A percentile compares a stretch with the other conserved stretches of the same genome.
phyloP scores from a whole-genome alignment of 2,113 vertebrate species.

The Elanoides forficatus region DNA sequence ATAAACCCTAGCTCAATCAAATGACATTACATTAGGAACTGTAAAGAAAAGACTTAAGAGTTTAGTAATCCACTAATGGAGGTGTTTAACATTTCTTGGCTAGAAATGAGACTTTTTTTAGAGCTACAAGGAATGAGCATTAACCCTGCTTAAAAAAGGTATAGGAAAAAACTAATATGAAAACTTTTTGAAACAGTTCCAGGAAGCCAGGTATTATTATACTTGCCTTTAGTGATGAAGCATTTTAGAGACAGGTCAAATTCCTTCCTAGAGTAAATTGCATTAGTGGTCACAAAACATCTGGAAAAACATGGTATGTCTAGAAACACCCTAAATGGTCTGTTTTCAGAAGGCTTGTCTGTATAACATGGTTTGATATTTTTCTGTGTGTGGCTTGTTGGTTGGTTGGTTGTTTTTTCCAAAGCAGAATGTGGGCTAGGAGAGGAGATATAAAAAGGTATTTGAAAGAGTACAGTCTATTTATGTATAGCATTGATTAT shows the following conservation, averaged over 20 bases:
- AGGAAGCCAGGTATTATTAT: constrained; percentile 47
- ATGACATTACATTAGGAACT: neutral
- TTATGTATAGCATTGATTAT: neutral
- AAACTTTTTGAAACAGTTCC: constrained; percentile 1
- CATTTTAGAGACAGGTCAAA: constrained; percentile 50
- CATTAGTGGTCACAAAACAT: constrained; percentile 48
- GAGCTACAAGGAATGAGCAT: neutral
- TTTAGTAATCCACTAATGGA: constrained; percentile 15
- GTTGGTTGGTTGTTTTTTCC: neutral
- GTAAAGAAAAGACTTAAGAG: neutral
- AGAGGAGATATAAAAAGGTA: neutral
- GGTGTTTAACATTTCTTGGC: constrained; percentile 23
- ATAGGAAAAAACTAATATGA: neutral
- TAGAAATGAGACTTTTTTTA: neutral
- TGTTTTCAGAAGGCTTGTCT: constrained; percentile 49
- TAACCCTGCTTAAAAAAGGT: neutral
- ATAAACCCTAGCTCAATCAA: neutral
- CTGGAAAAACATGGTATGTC: constrained; percentile 51
- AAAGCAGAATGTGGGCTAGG: neutral
- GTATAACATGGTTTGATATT: constrained; percentile 22
- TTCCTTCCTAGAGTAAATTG: neutral
- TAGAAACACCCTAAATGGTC: constrained; percentile 43
- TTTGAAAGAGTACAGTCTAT: neutral
- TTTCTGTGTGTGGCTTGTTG: neutral
- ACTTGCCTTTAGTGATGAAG: constrained; percentile 53